Percentiles rank a stretch among this genome's conserved stretches.
phyloP scores from a whole-genome alignment of 2,888 invertebrate genomes.

The Platypus cylindrus region DNA sequence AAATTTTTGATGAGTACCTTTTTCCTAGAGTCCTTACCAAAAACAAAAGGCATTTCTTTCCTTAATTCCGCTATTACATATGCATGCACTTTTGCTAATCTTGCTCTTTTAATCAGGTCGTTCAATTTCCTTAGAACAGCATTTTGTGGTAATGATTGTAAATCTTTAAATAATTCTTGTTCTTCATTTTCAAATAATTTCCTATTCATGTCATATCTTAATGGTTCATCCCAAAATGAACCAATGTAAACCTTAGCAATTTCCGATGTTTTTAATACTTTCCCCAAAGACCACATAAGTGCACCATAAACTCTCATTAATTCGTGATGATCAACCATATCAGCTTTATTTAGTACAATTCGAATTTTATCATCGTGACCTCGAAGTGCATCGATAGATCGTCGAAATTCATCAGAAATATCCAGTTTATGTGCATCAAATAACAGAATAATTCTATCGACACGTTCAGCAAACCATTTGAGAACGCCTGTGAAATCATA shows the following conservation, averaged over 20 bases:
- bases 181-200: constrained; percentile 89
- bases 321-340: constrained; percentile 98
- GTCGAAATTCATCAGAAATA: constrained; percentile 95
- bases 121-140: constrained; percentile 94
- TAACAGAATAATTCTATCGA: constrained; percentile 90
- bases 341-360: constrained; percentile 96
- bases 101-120: constrained; percentile 92
- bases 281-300: constrained; percentile 98
- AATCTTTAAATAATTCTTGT: constrained; percentile 85
- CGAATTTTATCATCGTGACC: constrained; percentile 96
- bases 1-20: constrained; percentile 91
- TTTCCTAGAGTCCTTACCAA: constrained; percentile 67
- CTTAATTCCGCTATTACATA: constrained; percentile 88
- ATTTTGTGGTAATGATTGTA: constrained; percentile 89
- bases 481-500: constrained; percentile 97
- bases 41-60: constrained; percentile 92
- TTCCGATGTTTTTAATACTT: constrained; percentile 95
- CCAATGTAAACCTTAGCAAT: constrained; percentile 98
- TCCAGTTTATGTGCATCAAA: constrained; percentile 99
- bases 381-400: constrained; percentile 90
- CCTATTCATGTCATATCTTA: constrained; percentile 82
- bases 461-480: constrained; percentile 98
- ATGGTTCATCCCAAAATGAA: constrained; percentile 96
- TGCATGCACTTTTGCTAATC: constrained; percentile 95
- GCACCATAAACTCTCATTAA: constrained; percentile 98